These are phyloP conservation scores for Gnathonemus longibarbis DNA, from an alignment of 2,113 vertebrate genomes.

Conservation along the genomic window DNA sequence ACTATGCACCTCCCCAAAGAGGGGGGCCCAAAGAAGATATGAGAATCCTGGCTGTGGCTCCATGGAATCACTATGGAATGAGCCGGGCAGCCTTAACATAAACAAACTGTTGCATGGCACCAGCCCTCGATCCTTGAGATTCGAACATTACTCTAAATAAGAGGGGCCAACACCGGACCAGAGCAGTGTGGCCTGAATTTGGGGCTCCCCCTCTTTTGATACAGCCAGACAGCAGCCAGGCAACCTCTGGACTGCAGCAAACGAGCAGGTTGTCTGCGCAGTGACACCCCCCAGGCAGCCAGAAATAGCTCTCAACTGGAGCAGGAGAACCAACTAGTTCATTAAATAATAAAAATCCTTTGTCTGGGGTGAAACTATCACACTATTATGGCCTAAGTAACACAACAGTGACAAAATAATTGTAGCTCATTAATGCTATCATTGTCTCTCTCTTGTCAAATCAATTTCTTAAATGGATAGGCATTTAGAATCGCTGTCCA, in stretches of 20 bases:
- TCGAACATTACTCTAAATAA: neutral
- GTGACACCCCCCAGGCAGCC: neutral
- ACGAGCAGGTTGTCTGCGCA: neutral
- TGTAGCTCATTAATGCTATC: neutral
- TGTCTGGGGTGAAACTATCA: neutral
- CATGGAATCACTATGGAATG: neutral
- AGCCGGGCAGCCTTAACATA: neutral
- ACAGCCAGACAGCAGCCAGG: neutral
- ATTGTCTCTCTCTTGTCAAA: constrained; percentile 11
- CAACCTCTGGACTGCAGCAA: neutral
- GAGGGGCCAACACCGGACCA: neutral
- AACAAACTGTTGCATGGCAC: neutral
- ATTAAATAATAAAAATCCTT: neutral
- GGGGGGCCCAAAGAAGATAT: neutral
- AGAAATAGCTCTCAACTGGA: neutral
- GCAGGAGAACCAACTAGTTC: neutral
- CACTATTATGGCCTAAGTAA: neutral
- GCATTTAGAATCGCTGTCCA: constrained; percentile 11
- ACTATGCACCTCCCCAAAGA: neutral
- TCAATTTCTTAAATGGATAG: constrained; percentile 11
- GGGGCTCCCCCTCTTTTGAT: neutral
- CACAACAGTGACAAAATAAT: constrained; percentile 14
- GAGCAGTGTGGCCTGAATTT: neutral
- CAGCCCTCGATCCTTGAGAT: neutral
- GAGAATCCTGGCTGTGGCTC: neutral